A percentile compares a stretch with the other conserved stretches of the same genome.
phyloP scores from a whole-genome alignment of 2,888 invertebrate species.

The Cloeon dipterum region DNA sequence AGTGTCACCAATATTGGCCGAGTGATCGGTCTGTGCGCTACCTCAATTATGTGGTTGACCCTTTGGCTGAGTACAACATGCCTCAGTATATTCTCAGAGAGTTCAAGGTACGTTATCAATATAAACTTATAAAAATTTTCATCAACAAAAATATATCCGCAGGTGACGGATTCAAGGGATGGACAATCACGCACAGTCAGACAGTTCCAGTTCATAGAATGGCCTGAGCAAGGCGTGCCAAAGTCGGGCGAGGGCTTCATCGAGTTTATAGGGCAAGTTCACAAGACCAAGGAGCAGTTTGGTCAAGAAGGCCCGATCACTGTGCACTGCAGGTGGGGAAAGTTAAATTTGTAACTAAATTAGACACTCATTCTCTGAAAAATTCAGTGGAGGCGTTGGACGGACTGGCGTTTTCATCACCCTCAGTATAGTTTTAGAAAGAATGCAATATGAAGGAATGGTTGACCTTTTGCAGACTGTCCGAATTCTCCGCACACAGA shows the following conservation, averaged over 20 bases:
- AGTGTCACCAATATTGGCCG: constrained; percentile 37
- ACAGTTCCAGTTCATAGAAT: constrained; percentile 23
- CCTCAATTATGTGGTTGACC: constrained; percentile 32
- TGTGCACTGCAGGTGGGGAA: constrained; percentile 32
- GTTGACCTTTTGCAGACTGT: constrained; percentile 38
- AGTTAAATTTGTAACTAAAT: constrained; percentile 1
- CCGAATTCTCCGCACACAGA: constrained; percentile 31
- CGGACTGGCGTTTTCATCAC: constrained; percentile 38
- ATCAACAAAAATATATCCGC: not conserved
- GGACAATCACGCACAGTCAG: constrained; percentile 27
- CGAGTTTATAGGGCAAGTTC: constrained; percentile 36
- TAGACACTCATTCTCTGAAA: too few species aligned
- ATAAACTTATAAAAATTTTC: not conserved
- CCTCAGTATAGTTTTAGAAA: constrained; percentile 30
- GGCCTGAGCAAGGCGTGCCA: constrained; percentile 26
- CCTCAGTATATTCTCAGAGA: constrained; percentile 33
- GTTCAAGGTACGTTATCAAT: constrained; percentile 23
- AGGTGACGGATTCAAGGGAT: constrained; percentile 29
- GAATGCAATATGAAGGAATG: constrained; percentile 33
- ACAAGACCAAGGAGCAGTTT: constrained; percentile 37
- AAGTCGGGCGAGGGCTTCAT: constrained; percentile 32
- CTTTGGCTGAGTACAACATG: constrained; percentile 37
- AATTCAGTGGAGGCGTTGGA: constrained; percentile 28
- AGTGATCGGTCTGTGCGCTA: constrained; percentile 28
- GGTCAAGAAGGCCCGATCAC: constrained; percentile 37